phyloP scores from a whole-genome alignment of 2,888 invertebrate species.

The Frankliniella intonsa region DNA sequence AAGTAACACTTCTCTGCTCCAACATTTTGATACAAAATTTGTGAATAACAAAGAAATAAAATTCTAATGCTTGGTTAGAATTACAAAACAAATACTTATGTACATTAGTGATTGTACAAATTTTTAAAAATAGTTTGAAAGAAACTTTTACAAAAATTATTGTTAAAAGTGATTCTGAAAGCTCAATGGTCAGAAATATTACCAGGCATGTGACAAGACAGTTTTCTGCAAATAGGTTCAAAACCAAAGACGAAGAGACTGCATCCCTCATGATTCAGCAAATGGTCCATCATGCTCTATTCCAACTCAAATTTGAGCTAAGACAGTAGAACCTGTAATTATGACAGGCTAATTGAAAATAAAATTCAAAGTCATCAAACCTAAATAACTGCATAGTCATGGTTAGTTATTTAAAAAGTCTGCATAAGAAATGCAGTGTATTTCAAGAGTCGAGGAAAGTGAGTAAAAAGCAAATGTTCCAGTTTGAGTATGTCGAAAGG shows the following conservation, averaged over 20 bases:
- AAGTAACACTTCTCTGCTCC: not conserved
- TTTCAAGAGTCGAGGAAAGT: not conserved
- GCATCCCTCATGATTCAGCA: not conserved
- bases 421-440: not conserved
- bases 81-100: not conserved
- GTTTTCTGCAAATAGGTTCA: not conserved
- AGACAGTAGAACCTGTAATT: conserved; percentile 20
- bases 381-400: not conserved
- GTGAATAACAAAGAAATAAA: not conserved
- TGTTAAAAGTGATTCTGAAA: too few relatives aligned
- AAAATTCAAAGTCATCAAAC: not conserved
- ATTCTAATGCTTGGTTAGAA: not conserved
- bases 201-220: not conserved
- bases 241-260: not conserved
- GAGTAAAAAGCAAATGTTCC: not conserved
- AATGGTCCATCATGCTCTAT: not conserved
- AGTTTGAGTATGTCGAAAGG: not conserved
- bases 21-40: not conserved
- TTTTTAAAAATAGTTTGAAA: not conserved
- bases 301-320: conserved; percentile 10
- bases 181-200: too few relatives aligned
- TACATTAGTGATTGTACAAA: conserved; percentile 4
- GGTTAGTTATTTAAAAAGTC: not conserved
- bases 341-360: not conserved
- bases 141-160: too few relatives aligned